Conservation (phyloP, 64 coral and sea anemone species). For the Montipora cactus region DNA sequence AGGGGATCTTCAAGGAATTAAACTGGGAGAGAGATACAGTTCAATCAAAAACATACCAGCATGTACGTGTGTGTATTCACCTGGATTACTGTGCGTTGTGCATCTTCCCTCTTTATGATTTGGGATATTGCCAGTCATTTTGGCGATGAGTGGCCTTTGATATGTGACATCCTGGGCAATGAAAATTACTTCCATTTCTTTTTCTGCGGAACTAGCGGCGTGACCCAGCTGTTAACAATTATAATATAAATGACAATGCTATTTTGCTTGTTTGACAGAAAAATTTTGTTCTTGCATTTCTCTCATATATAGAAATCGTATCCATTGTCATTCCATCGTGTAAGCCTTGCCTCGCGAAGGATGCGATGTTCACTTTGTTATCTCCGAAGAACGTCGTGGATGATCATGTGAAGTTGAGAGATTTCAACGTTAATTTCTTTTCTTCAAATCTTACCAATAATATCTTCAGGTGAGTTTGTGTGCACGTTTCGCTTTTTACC, state of each 20-base stretch:
- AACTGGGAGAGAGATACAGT: not conserved
- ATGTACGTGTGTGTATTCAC: not conserved
- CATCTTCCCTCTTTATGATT: not conserved
- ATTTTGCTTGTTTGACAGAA: slow-evolving; percentile 1
- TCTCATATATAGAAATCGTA: slow-evolving; percentile 12
- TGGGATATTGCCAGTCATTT: not conserved
- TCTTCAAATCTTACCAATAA: not conserved
- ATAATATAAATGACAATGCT: not conserved
- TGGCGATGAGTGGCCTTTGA: not conserved
- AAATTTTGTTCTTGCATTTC: slow-evolving; percentile 17
- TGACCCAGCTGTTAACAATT: slow-evolving; percentile 40
- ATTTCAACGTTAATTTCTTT: slow-evolving; percentile 12
- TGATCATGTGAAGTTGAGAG: not conserved
- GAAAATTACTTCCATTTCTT: not conserved
- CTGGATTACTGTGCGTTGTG: not conserved
- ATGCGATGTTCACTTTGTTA: slow-evolving; percentile 48
- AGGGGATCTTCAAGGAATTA: not conserved
- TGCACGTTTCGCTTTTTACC: not conserved
- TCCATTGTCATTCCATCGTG: slow-evolving; percentile 34
- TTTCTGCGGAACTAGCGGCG: not conserved
- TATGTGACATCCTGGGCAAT: not conserved
- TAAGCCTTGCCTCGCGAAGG: slow-evolving; percentile 33
- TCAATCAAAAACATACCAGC: not conserved
- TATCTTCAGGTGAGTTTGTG: slow-evolving; percentile 7
- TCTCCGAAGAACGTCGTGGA: not conserved